These are phyloP conservation scores for Drosophila maculinotata DNA, from an alignment of 2,888 invertebrate genomes.

Conservation along the genomic window DNA sequence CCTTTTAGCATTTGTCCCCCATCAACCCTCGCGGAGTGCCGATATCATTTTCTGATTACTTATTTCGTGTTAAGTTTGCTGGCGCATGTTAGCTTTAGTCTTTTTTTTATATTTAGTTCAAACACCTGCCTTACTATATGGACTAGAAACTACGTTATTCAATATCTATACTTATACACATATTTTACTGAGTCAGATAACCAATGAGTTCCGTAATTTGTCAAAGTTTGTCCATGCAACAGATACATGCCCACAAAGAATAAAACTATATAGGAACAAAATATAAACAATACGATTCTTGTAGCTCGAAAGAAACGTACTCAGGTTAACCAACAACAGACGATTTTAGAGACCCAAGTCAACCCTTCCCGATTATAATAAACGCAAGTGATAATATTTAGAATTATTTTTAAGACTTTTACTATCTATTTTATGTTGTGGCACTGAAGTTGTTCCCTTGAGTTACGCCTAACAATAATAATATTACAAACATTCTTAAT, in stretches of 20 bases:
- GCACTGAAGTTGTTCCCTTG: neutral
- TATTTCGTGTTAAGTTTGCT: constrained; percentile 42
- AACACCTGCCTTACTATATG: constrained; percentile 32
- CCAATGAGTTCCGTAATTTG: constrained; percentile 1
- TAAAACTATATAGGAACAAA: neutral
- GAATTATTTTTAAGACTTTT: too few species aligned
- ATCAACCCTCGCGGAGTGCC: constrained; percentile 11
- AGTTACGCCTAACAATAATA: neutral
- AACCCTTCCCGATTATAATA: too few species aligned
- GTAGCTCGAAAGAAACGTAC: too few species aligned
- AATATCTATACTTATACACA: constrained; percentile 3
- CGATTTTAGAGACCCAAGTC: too few species aligned
- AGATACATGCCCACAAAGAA: too few species aligned
- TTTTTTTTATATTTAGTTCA: constrained; percentile 20
- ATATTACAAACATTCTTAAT: neutral
- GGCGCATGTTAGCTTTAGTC: constrained; percentile 31
- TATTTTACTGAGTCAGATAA: constrained; percentile 19
- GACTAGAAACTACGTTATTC: constrained; percentile 7
- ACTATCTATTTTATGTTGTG: too few species aligned
- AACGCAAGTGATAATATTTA: too few species aligned
- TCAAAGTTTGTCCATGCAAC: neutral
- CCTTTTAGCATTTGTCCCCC: constrained; percentile 2
- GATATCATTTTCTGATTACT: constrained; percentile 51
- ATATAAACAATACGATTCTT: too few species aligned
- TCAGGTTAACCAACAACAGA: too few species aligned